phyloP scores from a whole-genome alignment of 2,113 vertebrate species.

The Alosa alosa region DNA sequence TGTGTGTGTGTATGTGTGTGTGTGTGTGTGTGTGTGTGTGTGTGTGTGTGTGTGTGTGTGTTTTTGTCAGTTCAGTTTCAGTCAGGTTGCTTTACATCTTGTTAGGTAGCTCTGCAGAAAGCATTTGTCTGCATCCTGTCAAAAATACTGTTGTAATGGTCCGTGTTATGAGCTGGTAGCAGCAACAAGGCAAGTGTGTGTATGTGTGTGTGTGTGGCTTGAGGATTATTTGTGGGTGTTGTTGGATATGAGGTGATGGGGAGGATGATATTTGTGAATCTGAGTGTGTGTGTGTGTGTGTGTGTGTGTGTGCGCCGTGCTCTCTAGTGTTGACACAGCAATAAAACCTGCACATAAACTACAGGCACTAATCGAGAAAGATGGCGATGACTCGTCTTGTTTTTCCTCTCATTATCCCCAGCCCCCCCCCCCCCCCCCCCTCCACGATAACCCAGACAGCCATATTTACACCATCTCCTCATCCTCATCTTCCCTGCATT shows the following conservation, averaged over 20 bases:
- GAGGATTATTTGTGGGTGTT: neutral
- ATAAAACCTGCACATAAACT: conserved; percentile 9
- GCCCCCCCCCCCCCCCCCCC: neutral
- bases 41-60: conserved; percentile 1
- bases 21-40: conserved; percentile 3
- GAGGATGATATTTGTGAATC: too few relatives aligned
- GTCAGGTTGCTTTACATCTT: conserved; percentile 27
- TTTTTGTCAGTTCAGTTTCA: conserved; percentile 1
- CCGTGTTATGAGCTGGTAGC: conserved; percentile 5
- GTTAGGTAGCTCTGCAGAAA: neutral
- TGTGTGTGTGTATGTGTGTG: conserved; percentile 10
- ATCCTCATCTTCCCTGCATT: neutral
- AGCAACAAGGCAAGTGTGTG: conserved; percentile 33
- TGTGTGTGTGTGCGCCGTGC: neutral
- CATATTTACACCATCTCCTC: neutral
- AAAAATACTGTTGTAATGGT: neutral
- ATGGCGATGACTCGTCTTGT: conserved; percentile 14
- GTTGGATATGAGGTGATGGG: neutral
- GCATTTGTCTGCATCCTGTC: conserved; percentile 27
- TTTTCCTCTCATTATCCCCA: neutral
- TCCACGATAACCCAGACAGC: neutral
- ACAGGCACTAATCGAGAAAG: conserved; percentile 35
- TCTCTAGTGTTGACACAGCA: neutral
- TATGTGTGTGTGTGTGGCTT: neutral
- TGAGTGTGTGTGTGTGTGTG: neutral